These are phyloP conservation scores for Anser cygnoides DNA, from an alignment of 2,113 vertebrate genomes.

Conservation along the genomic window DNA sequence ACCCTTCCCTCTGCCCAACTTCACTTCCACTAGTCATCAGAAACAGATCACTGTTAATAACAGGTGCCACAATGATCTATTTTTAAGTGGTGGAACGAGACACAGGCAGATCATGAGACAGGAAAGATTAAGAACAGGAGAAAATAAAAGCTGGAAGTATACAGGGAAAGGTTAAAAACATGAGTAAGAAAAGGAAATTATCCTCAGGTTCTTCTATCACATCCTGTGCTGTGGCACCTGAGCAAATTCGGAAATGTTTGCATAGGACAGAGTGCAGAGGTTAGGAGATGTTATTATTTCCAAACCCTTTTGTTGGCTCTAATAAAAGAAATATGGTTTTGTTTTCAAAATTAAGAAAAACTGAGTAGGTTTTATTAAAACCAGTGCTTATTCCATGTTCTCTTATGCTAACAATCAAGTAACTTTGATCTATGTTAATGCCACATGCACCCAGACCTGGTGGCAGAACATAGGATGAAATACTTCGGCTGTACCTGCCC, in stretches of 20 bases:
- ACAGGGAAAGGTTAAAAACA: neutral
- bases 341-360: conserved; percentile 22
- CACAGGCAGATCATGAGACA: conserved; percentile 6
- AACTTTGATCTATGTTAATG: neutral
- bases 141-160: conserved; percentile 46
- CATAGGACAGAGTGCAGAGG: neutral
- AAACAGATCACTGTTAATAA: conserved; percentile 6
- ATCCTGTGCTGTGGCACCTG: conserved; percentile 22
- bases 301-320: neutral
- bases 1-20: neutral
- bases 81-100: conserved; percentile 25
- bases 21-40: neutral
- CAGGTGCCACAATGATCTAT: conserved; percentile 37
- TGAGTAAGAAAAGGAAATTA: conserved; percentile 20
- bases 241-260: neutral
- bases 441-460: neutral
- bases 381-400: neutral
- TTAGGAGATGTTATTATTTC: neutral
- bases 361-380: neutral
- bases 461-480: neutral
- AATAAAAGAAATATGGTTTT: neutral
- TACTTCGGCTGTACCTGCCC: rapidly evolving
- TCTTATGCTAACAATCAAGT: neutral
- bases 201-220: conserved; percentile 14
- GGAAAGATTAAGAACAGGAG: conserved; percentile 40